Conservation (phyloP, 2,113 vertebrate species). For the Coryphaenoides rupestris region DNA sequence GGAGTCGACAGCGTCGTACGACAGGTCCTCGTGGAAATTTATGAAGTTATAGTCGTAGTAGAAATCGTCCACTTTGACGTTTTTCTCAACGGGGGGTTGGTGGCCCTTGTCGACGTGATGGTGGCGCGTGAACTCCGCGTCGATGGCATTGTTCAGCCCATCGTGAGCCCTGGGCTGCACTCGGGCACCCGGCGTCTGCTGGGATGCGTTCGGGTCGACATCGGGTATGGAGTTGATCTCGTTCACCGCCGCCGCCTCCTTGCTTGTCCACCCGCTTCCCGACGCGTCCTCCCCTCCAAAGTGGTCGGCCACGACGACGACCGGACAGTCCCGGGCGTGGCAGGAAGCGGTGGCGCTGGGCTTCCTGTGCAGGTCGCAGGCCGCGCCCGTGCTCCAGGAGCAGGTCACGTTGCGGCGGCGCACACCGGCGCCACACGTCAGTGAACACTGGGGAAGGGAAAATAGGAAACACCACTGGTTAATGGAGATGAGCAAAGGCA, state of each 20-base stretch:
- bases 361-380: constrained; percentile 72
- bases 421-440: constrained; percentile 77
- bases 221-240: constrained; percentile 76
- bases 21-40: constrained; percentile 91
- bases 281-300: constrained; percentile 70
- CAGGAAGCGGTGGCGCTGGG: constrained; percentile 65
- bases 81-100: constrained; percentile 43
- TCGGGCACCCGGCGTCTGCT: constrained; percentile 16
- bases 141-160: constrained; percentile 60
- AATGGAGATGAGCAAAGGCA: neutral
- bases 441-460: constrained; percentile 77
- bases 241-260: constrained; percentile 80
- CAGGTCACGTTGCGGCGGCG: constrained; percentile 75
- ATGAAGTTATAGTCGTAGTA: constrained; percentile 99
- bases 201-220: constrained; percentile 26
- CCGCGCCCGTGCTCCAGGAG: constrained; percentile 60
- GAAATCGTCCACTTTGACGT: constrained; percentile 86
- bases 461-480: neutral
- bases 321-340: constrained; percentile 62
- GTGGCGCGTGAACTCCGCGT: constrained; percentile 68
- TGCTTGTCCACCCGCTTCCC: constrained; percentile 85
- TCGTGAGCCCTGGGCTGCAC: constrained; percentile 43
- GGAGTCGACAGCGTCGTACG: constrained; percentile 61
- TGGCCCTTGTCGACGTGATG: constrained; percentile 61
- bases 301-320: constrained; percentile 17